A percentile compares a stretch with the other conserved stretches of the same genome.
Evolutionary conservation across 2,113 vertebrate species (phyloP).

Genomic region (Sisor rabdophorus): DNA sequence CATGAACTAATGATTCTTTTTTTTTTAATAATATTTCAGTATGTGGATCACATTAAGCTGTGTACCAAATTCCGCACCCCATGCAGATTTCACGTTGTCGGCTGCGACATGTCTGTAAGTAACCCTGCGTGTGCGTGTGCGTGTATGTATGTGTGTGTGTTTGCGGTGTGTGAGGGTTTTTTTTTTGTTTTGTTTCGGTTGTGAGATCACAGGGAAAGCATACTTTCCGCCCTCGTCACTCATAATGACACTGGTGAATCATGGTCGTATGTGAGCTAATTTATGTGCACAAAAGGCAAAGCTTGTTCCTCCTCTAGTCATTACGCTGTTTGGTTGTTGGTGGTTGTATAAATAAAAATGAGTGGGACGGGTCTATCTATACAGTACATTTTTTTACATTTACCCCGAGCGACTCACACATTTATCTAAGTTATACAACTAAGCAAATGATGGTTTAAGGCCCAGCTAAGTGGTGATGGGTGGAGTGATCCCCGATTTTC

Average conservation of each 20-base stretch:
- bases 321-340: no score
- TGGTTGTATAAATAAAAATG: neutral
- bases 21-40: slow-evolving; percentile 63
- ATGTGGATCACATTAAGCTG: slow-evolving; percentile 86
- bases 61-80: slow-evolving; percentile 84
- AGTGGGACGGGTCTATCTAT: neutral
- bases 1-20: neutral
- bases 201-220: neutral
- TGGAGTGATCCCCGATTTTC: no score
- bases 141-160: slow-evolving; percentile 60
- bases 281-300: neutral
- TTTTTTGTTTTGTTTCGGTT: no score
- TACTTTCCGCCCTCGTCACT: neutral
- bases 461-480: no score
- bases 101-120: slow-evolving; percentile 80
- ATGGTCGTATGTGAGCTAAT: neutral
- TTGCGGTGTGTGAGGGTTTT: no score
- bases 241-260: neutral
- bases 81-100: slow-evolving; percentile 84
- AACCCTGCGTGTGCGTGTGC: slow-evolving; percentile 23
- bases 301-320: neutral
- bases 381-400: neutral
- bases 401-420: no score
- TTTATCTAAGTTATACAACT: no score
- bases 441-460: no score